Base-by-base conservation (phyloP, 2,113 vertebrate species). In the Amazona guildingii region DNA sequence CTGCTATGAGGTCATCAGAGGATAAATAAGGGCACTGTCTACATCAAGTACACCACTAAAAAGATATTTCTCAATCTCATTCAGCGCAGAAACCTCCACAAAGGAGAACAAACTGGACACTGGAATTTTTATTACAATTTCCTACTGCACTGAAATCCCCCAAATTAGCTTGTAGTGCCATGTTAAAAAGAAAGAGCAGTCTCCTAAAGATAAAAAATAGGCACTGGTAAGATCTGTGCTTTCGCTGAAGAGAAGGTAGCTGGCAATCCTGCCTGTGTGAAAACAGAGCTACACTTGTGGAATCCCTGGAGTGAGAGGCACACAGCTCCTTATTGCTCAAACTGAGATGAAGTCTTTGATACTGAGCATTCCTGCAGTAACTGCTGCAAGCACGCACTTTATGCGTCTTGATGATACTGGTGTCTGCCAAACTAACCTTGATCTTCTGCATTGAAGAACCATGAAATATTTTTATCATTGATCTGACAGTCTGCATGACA, bases 401-500 rank as follows among this genome's bases (percentile, higher is more conserved):
- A 15, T 35, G 31, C 1, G 18, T 21, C 54, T 57, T 57, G 12
- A 46, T 13, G 15, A 43, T 28, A 20, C 61, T 43, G 44, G 86
- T 77, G 57, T 97, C 95, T 98, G 97, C 92, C 97, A 97, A 97
- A 94, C 96, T 97, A 98, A 98, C 97, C 97, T 98, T 98, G 95
- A 98, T 98, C 93, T 95, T 94, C 95, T 95, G 90, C 84, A 73
- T 44, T 18, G 94, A 97, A 98, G 97, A 98, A 98, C 97, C 96
- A 97, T 17, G 72, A 93, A 88, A 48, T 72, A 59, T 39, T 95
- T 75, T 83, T 74, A 55, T 59, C 7, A 27, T 86, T 81, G 76
- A 41, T 77, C 24, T 87, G 31, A 70, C 31, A 67, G 24, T 46
- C 62, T 46, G 35, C 39, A 54, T 48, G 64, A 83, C 66, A 91